Conservation (phyloP, 2,888 invertebrate species). For the Mycalesis mineus region DNA sequence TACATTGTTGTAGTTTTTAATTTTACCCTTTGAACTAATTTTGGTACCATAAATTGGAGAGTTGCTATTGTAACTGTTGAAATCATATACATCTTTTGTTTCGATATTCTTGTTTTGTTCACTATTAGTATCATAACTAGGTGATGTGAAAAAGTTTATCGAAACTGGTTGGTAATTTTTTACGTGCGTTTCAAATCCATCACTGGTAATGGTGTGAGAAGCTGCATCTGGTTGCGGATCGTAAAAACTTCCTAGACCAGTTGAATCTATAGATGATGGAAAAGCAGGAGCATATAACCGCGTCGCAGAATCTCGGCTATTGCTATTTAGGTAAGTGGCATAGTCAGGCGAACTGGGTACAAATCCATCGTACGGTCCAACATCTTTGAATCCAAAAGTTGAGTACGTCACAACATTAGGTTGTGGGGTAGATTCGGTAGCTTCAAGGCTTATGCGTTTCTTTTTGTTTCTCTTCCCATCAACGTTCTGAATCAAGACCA, state of each 20-base stretch:
- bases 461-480: constrained; percentile 55
- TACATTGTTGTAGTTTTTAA: constrained; percentile 38
- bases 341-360: constrained; percentile 67
- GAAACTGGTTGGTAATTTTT: constrained; percentile 49
- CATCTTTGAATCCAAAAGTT: constrained; percentile 69
- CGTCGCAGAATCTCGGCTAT: constrained; percentile 53
- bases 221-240: constrained; percentile 46
- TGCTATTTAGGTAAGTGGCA: constrained; percentile 48
- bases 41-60: constrained; percentile 63
- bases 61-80: constrained; percentile 42
- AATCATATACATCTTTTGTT: constrained; percentile 37
- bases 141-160: constrained; percentile 46
- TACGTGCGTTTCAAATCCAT: constrained; percentile 47
- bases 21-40: constrained; percentile 49
- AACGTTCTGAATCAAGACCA: constrained; percentile 40
- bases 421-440: constrained; percentile 54
- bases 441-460: constrained; percentile 46
- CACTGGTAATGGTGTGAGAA: constrained; percentile 38
- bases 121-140: constrained; percentile 41
- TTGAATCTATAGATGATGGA: constrained; percentile 56
- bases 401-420: constrained; percentile 69
- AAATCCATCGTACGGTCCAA: constrained; percentile 62
- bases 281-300: constrained; percentile 64
- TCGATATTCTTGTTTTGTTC: constrained; percentile 42
- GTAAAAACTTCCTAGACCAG: constrained; percentile 47